Base-by-base conservation (phyloP, 2,888 invertebrate species). In the Antheraea assamensis region DNA sequence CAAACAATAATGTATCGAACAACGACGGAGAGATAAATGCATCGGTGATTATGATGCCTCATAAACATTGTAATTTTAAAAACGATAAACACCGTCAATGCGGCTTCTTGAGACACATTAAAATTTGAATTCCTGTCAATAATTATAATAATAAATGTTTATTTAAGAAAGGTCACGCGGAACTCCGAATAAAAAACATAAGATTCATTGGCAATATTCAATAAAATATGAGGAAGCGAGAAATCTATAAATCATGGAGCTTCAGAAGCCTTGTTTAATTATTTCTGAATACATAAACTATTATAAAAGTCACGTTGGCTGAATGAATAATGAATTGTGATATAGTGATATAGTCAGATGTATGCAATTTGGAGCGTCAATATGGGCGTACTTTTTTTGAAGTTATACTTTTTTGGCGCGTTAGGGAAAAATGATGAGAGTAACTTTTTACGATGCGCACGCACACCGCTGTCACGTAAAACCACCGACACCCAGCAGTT, bases 21-120 rank as follows among this genome's bases (percentile, higher is more conserved):
- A 55, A 7, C n/a, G n/a, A 8, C 21, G 13, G 4, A 15, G 3
- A 10, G 27, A 13, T 24, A 61, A 61, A 61, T 3, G 61, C 2
- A 61, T 61, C 27, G 2, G 4, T 1, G 17, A 64, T 64, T 64
- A 15, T 30, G 30, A 64, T 24, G 24, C 5, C 1, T 7, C 52
- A 21, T n/a, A 52, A 52, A 58, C 58, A 24, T 64, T 64, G 61
- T 64, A 64, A 64, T 30, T 64, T 64, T 64, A 30, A 64, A 61
- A 64, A 64, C 17, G 15, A 64, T 30, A 27, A 64, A 30, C 13
- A 5, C 30, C 5, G 17, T 64, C 15, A 64, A 64, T 64, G 5
- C 17, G 30, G 61, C 17, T 4, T 30, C 30, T 17, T 30, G 27
- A 30, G 27, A 64, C 30, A 64, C 17, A 10, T 24, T 13, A 58